Percentiles rank a stretch among this genome's conserved stretches.
Conservation (phyloP, 1,140 invertebrate genomes). For the Physella acuta region DNA sequence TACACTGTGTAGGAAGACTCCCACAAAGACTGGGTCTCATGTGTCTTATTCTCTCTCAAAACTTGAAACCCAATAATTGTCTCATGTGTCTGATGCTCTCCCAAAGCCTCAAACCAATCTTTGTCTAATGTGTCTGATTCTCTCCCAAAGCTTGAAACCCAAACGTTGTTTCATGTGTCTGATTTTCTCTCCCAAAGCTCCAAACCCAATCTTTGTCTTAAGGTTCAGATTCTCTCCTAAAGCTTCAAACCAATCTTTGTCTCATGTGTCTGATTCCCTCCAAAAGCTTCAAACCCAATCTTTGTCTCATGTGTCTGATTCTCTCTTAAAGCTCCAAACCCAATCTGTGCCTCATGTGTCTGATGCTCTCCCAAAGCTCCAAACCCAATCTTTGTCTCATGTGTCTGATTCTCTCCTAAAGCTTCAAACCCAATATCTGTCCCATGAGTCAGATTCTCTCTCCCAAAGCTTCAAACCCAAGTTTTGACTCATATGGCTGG, state of each 20-base stretch:
- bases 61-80: constrained; percentile 93
- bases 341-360: constrained; percentile 98
- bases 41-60: constrained; percentile 97
- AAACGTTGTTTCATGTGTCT: constrained; percentile 98
- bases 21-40: constrained; percentile 98
- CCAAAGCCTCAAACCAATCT: constrained; percentile 91
- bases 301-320: no score
- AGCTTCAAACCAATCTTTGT: constrained; percentile 98
- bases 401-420: no score
- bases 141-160: constrained; percentile 95
- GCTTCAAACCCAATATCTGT: constrained; percentile 98
- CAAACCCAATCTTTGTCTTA: constrained; percentile 87
- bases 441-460: constrained; percentile 97
- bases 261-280: constrained; percentile 97
- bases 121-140: no score
- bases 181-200: constrained; percentile 97
- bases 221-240: no score
- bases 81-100: constrained; percentile 97
- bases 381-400: no score
- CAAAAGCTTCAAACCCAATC: constrained; percentile 91
- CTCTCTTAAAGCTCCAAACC: constrained; percentile 96
- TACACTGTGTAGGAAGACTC: constrained; percentile 89
- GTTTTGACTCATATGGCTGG: constrained; percentile 99
- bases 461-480: constrained; percentile 61
- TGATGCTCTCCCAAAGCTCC: constrained; percentile 96